Evolutionary conservation across 2,113 vertebrate species (phyloP).

Genomic region (Nannobrachium achirus): DNA sequence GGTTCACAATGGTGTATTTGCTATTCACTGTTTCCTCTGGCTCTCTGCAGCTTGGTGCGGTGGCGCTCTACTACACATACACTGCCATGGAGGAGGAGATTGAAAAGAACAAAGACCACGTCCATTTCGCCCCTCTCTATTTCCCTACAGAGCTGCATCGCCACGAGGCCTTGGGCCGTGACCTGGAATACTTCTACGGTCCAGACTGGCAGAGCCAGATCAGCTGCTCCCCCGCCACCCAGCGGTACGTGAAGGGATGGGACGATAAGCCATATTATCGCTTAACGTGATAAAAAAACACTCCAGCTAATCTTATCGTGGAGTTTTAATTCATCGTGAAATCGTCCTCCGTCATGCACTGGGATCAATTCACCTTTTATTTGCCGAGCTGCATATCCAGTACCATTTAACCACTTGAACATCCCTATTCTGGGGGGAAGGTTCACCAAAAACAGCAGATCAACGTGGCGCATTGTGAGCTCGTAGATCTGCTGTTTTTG

Average conservation of each 20-base stretch:
- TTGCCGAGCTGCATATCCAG: no score
- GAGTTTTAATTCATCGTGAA: no score
- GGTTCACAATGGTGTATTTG: background rate
- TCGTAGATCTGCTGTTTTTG: no score
- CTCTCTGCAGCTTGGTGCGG: slow-evolving; percentile 83
- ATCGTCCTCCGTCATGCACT: no score
- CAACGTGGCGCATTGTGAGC: no score
- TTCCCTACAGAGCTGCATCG: slow-evolving; percentile 93
- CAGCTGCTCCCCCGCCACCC: slow-evolving; percentile 86
- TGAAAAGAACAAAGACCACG: slow-evolving; percentile 89
- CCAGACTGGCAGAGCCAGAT: slow-evolving; percentile 84
- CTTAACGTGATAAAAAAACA: no score
- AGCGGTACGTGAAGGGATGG: slow-evolving; percentile 86
- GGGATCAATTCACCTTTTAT: no score
- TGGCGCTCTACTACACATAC: slow-evolving; percentile 94
- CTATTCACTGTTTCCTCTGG: slow-evolving; percentile 10
- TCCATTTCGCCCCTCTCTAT: slow-evolving; percentile 90
- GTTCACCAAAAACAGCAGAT: no score
- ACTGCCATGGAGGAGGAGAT: slow-evolving; percentile 95
- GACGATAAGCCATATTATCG: no score
- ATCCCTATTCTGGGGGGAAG: no score
- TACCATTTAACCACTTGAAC: no score
- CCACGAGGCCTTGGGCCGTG: slow-evolving; percentile 83
- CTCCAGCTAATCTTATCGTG: no score
- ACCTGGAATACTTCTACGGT: slow-evolving; percentile 92